phyloP scores from a whole-genome alignment of 2,888 invertebrate species.

The Himalopsyche tibetana region DNA sequence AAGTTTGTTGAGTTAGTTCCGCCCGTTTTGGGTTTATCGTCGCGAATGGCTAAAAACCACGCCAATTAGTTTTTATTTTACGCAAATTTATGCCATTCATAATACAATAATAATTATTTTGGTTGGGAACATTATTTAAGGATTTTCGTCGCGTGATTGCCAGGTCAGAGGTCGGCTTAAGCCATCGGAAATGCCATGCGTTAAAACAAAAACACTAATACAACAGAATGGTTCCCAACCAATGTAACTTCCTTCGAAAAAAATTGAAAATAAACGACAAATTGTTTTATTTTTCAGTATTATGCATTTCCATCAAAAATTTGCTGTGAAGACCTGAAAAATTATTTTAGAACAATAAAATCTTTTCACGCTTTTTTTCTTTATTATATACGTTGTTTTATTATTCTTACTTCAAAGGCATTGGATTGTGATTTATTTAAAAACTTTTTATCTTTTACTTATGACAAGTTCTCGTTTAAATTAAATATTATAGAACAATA shows the following conservation, averaged over 20 bases:
- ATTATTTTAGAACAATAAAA: too few relatives aligned
- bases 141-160: slow-evolving; percentile 23
- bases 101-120: neutral
- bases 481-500: too few relatives aligned
- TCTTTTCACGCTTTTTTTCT: too few relatives aligned
- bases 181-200: neutral
- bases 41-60: slow-evolving; percentile 7
- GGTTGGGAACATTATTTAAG: neutral
- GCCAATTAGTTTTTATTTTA: neutral
- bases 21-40: slow-evolving; percentile 22
- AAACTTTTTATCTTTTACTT: too few relatives aligned
- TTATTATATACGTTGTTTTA: too few relatives aligned
- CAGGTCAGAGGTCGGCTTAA: neutral
- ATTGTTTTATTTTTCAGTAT: too few relatives aligned
- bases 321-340: too few relatives aligned
- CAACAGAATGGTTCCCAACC: slow-evolving; percentile 1
- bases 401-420: too few relatives aligned
- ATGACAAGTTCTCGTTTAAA: too few relatives aligned
- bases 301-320: too few relatives aligned
- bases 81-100: neutral
- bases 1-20: slow-evolving; percentile 17
- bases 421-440: too few relatives aligned
- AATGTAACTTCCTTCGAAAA: neutral
- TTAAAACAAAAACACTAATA: slow-evolving; percentile 3
- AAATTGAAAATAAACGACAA: too few relatives aligned